These are phyloP conservation scores for Opisthograptis luteolata DNA, from an alignment of 2,888 invertebrate species.

Conservation along the genomic window DNA sequence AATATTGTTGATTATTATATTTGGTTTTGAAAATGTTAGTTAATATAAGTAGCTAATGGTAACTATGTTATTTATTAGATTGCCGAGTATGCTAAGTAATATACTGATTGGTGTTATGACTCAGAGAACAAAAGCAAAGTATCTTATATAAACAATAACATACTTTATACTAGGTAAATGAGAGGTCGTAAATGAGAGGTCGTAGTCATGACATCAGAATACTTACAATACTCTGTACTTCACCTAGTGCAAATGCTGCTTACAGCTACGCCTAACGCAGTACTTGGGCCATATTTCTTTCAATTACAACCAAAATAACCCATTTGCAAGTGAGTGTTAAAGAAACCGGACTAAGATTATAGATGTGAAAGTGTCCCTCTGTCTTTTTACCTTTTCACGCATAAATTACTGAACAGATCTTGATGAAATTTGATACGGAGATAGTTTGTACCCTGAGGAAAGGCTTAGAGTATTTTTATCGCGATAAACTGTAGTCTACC, in stretches of 20 bases:
- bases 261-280: conserved; percentile 40
- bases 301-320: not conserved
- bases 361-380: no score
- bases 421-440: no score
- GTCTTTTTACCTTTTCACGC: no score
- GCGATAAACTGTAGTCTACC: no score
- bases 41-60: conserved; percentile 72
- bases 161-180: conserved; percentile 1
- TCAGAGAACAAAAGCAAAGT: conserved; percentile 39
- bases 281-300: conserved; percentile 17
- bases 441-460: no score
- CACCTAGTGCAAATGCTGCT: conserved; percentile 38
- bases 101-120: conserved; percentile 28
- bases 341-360: no score
- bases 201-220: conserved; percentile 41
- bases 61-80: conserved; percentile 44
- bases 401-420: no score
- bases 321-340: no score
- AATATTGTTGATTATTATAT: conserved; percentile 78
- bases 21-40: conserved; percentile 70
- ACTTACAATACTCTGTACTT: conserved; percentile 30
- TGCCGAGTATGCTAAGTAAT: conserved; percentile 15
- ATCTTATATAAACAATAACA: conserved; percentile 16
- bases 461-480: no score
- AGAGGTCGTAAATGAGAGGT: conserved; percentile 33